phyloP scores from a whole-genome alignment of 1,140 invertebrate genomes.

The Sarcophaga bullata region DNA sequence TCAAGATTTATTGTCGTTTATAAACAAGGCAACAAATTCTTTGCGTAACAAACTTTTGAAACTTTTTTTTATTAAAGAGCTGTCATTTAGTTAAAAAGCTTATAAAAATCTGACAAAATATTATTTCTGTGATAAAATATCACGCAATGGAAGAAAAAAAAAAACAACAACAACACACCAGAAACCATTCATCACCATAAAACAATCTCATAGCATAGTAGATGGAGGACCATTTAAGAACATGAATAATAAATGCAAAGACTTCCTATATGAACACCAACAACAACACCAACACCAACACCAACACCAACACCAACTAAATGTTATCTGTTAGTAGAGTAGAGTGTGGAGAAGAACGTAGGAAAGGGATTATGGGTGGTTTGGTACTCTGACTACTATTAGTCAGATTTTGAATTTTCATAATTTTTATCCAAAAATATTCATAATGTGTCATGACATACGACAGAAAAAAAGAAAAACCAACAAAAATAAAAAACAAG shows the following conservation, averaged over 20 bases:
- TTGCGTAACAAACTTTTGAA: no score
- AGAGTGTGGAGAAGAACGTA: neutral
- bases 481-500: neutral
- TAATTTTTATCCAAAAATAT: neutral
- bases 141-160: conserved; percentile 30
- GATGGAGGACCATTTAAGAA: neutral
- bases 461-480: neutral
- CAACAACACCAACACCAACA: neutral
- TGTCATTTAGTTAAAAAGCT: no score
- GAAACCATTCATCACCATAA: no score
- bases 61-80: no score
- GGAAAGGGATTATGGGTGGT: neutral
- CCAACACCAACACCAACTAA: neutral
- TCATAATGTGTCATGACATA: neutral
- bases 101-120: no score
- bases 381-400: neutral
- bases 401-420: neutral
- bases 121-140: neutral
- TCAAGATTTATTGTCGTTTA: no score
- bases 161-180: neutral
- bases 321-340: no score
- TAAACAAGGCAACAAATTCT: no score
- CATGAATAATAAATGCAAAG: neutral
- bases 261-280: neutral
- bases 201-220: no score